phyloP scores from a whole-genome alignment of 2,113 vertebrate genomes.

The Prionailurus viverrinus region DNA sequence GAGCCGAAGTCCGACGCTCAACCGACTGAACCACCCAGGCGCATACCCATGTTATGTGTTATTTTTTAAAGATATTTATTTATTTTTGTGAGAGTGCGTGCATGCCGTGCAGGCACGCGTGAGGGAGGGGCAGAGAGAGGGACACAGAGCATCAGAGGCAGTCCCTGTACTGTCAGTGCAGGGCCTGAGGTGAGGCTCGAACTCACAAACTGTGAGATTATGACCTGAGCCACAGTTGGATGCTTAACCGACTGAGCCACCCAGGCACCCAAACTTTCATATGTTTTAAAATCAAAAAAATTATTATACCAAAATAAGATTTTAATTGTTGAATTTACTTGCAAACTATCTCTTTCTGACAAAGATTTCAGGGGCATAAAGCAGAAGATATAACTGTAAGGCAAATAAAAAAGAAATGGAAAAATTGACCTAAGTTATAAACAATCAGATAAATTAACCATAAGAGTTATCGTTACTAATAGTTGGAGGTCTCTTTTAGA shows the following conservation, averaged over 20 bases:
- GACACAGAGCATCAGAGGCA: too few species aligned
- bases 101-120: too few species aligned
- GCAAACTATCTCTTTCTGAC: background rate
- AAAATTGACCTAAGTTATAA: background rate
- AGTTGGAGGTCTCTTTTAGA: background rate
- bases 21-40: too few species aligned
- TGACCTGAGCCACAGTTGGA: too few species aligned
- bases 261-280: too few species aligned
- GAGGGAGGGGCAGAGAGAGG: too few species aligned
- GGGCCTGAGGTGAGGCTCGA: too few species aligned
- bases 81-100: too few species aligned
- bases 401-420: slow-evolving; percentile 34
- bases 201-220: too few species aligned
- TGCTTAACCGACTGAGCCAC: too few species aligned
- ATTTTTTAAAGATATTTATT: background rate
- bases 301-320: background rate
- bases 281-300: slow-evolving; percentile 51
- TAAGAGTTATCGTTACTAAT: background rate
- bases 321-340: slow-evolving; percentile 43
- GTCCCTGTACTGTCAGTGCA: too few species aligned
- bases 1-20: too few species aligned
- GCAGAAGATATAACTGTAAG: slow-evolving; percentile 1
- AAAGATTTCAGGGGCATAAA: slow-evolving; percentile 15
- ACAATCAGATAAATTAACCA: background rate
- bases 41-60: background rate